Base-by-base conservation (phyloP, 2,113 vertebrate species). In the Heterochromis multidens region DNA sequence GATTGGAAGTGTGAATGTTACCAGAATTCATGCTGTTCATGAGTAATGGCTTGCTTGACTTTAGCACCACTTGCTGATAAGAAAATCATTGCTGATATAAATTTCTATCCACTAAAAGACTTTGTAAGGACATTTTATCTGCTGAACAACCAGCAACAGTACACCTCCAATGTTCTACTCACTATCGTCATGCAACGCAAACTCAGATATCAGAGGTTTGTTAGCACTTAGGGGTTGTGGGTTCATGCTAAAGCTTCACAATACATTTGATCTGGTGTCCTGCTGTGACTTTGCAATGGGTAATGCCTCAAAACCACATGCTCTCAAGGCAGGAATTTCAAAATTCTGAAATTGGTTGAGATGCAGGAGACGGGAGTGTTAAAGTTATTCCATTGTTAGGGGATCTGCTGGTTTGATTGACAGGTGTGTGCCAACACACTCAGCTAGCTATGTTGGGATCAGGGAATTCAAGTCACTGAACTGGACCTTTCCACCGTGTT, bases 231-330 rank as follows among this genome's bases (percentile, higher is more conserved):
- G 62, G 35, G 16, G 13, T 67, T 67, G 23, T 43, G 35, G 63
- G n/a, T 67, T 67, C n/a, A 10, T 0, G 2, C 2, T 67, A 67
- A 67, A 67, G 63, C 35, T 0, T 67, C 0, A 65, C 62, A 40
- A 12, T 23, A 12, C 12, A 40, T 17, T 43, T 67, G 35, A 67
- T 67, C 7, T 43, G 63, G 33, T 6, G 37, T 33, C 7, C 37
- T 65, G 2, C 14, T 63, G 61, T 13, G 21, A 37, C 13, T 65
- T 63, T 23, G 33, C 61, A 65, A 37, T 7, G 35, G 40, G 13
- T 40, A 67, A 43, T 43, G n/a, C n/a, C 0, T 25, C 4, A 17
- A 67, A 67, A 25, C 4, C 13, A 43, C 63, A 0, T 16, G 1
- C 63, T 43, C 13, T 43, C 16, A 67, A 67, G 2, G 3, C 40